Percentiles rank a stretch among this genome's conserved stretches.
These are phyloP conservation scores for Carpatolechia fugitivella DNA, from an alignment of 2,888 invertebrate genomes.

Conservation along the genomic window DNA sequence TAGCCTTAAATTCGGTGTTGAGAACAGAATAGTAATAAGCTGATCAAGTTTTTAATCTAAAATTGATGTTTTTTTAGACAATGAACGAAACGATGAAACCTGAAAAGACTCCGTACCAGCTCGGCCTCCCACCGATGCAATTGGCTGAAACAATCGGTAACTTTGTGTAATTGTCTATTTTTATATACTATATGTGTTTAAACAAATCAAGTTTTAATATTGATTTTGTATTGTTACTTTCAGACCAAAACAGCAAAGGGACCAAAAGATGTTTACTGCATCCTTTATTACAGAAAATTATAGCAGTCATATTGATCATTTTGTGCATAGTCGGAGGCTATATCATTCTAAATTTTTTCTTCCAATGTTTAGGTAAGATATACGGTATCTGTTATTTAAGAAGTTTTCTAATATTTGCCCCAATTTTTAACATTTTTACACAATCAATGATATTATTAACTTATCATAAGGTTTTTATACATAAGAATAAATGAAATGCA, in stretches of 20 bases:
- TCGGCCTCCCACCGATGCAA: conserved; percentile 67
- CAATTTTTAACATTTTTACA: too few relatives aligned
- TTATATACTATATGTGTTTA: too few relatives aligned
- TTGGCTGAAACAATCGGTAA: conserved; percentile 59
- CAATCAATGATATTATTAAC: too few relatives aligned
- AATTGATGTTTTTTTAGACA: conserved; percentile 30
- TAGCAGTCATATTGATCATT: conserved; percentile 40
- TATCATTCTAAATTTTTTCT: conserved; percentile 40
- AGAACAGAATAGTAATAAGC: too few relatives aligned
- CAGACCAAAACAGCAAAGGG: conserved; percentile 40
- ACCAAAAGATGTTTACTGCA: conserved; percentile 39
- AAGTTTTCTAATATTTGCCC: too few relatives aligned
- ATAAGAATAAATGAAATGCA: too few relatives aligned
- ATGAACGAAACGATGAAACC: conserved; percentile 40
- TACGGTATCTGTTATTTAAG: too few relatives aligned
- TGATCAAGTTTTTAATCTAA: neutral
- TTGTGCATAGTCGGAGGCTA: conserved; percentile 43
- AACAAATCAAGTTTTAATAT: too few relatives aligned
- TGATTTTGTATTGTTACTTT: too few relatives aligned
- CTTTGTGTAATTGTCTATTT: neutral
- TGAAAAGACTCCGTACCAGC: conserved; percentile 39
- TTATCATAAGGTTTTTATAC: too few relatives aligned
- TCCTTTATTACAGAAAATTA: conserved; percentile 43
- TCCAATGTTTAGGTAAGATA: conserved; percentile 49
- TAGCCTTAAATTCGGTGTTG: too few relatives aligned